Conservation (phyloP, 2,888 invertebrate genomes). For the Fabriciana adippe region DNA sequence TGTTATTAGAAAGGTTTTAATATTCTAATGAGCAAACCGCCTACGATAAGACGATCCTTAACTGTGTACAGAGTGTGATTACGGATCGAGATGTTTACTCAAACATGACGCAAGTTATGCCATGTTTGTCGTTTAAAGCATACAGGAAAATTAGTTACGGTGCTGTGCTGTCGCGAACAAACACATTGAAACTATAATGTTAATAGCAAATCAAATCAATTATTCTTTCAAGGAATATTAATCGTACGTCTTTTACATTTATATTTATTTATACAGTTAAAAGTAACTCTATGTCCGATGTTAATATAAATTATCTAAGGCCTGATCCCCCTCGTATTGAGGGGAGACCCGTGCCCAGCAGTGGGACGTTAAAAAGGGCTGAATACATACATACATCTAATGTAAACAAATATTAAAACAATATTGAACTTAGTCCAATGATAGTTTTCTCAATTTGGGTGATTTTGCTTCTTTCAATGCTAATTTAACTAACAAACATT, state of each 20-base stretch:
- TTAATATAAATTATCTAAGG: neutral
- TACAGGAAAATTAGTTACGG: constrained; percentile 22
- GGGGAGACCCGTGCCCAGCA: too few relatives aligned
- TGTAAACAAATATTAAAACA: too few relatives aligned
- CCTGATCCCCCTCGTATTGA: too few relatives aligned
- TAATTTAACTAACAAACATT: too few relatives aligned
- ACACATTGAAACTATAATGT: neutral
- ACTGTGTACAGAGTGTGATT: constrained; percentile 17
- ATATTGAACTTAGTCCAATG: neutral
- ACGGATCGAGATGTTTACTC: constrained; percentile 25
- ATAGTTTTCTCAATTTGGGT: neutral
- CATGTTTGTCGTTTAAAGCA: constrained; percentile 21
- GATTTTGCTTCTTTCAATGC: neutral
- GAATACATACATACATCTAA: too few relatives aligned
- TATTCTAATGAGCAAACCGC: constrained; percentile 3
- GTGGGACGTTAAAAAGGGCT: too few relatives aligned
- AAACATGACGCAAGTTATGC: constrained; percentile 26
- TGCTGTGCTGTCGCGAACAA: neutral
- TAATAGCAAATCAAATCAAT: too few relatives aligned
- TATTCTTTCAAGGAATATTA: too few relatives aligned
- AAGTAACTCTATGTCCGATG: neutral
- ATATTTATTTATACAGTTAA: neutral
- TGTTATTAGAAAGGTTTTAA: neutral
- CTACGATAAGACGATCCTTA: constrained; percentile 13
- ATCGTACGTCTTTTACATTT: too few relatives aligned